Evolutionary conservation across 1,140 invertebrate species (phyloP), one percentile per base, ranked within the genome.

Genomic region (Aphidius ervi): DNA sequence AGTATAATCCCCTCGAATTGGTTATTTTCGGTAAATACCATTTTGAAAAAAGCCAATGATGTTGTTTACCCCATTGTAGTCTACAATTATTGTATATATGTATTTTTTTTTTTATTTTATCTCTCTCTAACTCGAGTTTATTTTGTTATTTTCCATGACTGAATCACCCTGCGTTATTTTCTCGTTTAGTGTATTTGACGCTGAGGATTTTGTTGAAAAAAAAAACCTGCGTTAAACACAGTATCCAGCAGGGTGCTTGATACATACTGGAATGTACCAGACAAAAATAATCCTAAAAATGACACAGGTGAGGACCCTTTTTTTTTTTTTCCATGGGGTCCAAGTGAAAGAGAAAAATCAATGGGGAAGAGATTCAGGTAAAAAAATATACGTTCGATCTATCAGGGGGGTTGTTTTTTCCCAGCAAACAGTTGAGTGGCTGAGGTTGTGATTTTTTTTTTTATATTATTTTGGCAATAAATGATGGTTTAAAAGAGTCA

Each of bases 11-110:
- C 47, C 72, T 75, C 71, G 74, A 72, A 79, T 78, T 79, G 75
- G 72, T 78, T 80, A 79, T 80, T 80, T 80, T 79, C 75, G 71
- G 76, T 80, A 80, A 80, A 80, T 79, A 79, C 77, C 74, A 68
- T 75, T 78, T 74, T 80, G 74, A 80, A 76, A 31, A 31, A 78
- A 78, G 78, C 76, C 77, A 80, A 80, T 80, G 77, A 80, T 73
- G 73, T 70, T 77, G 77, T 80, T 78, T 75, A 75, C 69, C 68
- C 69, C 55, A 79, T 79, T 79, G 74, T 79, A 23, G 50, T 49
- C 52, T 59, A 55, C 66, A 62, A 55, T 47, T 61, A 56, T 46
- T 9, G 31, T 55, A 55, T 8, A 45, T 4, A 31, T 31, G 4
- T 31, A 3, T 31, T 3, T 31, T 3, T 31, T 16, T 47, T 60